Evolutionary conservation across 2,113 vertebrate genomes (phyloP), one percentile per base, ranked within the genome.

Genomic region (Bubo bubo): DNA sequence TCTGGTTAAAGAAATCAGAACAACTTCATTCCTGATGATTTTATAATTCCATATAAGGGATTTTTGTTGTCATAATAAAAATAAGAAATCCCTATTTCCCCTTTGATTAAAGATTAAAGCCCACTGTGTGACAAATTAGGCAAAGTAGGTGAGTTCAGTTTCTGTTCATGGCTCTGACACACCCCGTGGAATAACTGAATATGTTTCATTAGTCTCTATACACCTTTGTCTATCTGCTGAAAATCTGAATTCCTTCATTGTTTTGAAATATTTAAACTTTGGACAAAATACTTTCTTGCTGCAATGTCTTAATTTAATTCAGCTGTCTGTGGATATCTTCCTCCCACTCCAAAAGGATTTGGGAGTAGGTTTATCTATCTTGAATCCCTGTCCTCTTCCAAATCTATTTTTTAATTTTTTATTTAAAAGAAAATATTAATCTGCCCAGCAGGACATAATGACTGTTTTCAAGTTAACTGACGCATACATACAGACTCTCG

Each of bases 1-100:
- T 81, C 83, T 94, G 64, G 56, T 95, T 95, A 49, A 84, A 93
- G 88, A 89, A 94, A 68, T 79, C 52, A 76, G 27, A 87, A 56
- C 64, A 84, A 39, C 37, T 91, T 89, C 43, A 21, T 56, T 86
- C 34, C 10, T 60, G 49, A 91, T 64, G 35, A 52, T 86, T 95
- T 93, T 67, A 20, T 64, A 81, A 59, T 88, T 77, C 35, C 10
- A 53, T 24, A 55, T 19, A 6, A 47, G 8, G 12, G 7, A 37
- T 53, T 73, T 64, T 64, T 89, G 8, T 62, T 60, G 27, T 76
- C 34, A 19, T 30, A 26, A 67, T n/a, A 50, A 74, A 76, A 59
- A 8, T 10, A 8, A 88, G 12, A 68, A 22, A 13, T 30, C 13
- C 11, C 5, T 41, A 2, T 23, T 83, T 6, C 19, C 39, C 6